Conservation (phyloP, 2,113 vertebrate genomes). For the Dasypus novemcinctus region DNA sequence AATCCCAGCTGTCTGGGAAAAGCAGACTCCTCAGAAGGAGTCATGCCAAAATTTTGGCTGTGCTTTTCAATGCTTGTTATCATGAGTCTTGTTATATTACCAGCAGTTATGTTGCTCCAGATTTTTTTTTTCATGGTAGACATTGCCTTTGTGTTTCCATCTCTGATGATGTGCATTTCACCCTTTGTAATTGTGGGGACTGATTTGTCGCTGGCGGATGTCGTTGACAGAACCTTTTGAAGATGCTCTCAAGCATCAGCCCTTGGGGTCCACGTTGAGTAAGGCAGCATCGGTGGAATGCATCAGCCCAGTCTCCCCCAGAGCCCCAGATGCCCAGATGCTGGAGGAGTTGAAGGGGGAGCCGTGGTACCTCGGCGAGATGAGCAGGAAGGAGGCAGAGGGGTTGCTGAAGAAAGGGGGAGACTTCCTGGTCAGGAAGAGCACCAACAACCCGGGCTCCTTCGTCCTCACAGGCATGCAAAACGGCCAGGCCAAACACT, state of each 20-base stretch:
- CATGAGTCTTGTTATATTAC: neutral
- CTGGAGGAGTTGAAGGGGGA: conserved; percentile 90
- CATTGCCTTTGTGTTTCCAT: neutral
- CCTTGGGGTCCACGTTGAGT: conserved; percentile 80
- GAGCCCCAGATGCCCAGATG: conserved; percentile 81
- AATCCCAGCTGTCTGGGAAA: neutral
- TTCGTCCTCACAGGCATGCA: conserved; percentile 98
- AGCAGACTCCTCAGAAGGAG: conserved; percentile 13
- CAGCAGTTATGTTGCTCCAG: neutral
- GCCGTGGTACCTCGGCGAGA: conserved; percentile 94
- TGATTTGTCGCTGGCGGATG: conserved; percentile 31
- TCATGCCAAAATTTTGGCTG: neutral
- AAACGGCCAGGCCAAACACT: conserved; percentile 93
- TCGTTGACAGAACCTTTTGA: conserved; percentile 92
- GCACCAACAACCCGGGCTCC: conserved; percentile 94
- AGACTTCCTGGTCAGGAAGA: conserved; percentile 97
- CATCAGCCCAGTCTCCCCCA: conserved; percentile 89
- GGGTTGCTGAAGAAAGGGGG: conserved; percentile 92
- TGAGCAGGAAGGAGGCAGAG: conserved; percentile 96
- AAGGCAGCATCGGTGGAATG: conserved; percentile 89
- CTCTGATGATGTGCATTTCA: neutral
- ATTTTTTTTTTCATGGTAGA: neutral
- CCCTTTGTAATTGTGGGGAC: conserved; percentile 12
- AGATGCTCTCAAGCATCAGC: conserved; percentile 92
- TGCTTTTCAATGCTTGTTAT: conserved; percentile 8